phyloP scores from a whole-genome alignment of 2,113 vertebrate genomes.

The Dipodomys spectabilis region DNA sequence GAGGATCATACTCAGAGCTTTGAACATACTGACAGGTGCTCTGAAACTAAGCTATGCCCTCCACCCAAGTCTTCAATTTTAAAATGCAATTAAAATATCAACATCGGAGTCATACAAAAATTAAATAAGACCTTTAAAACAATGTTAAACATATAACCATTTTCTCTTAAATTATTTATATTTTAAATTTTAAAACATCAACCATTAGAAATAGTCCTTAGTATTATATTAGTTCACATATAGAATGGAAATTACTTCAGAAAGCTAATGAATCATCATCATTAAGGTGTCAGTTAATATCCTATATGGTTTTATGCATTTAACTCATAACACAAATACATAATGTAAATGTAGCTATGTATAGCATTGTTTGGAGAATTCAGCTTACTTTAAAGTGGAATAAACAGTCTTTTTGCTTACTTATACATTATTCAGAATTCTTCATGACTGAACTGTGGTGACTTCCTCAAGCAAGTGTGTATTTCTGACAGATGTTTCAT shows the following conservation, averaged over 20 bases:
- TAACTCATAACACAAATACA: background rate
- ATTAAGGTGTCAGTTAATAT: background rate
- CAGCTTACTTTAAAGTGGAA: conserved; percentile 21
- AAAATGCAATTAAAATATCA: too few species aligned
- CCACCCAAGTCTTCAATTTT: too few species aligned
- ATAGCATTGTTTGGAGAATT: background rate
- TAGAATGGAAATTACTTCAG: too few species aligned
- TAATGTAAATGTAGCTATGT: background rate
- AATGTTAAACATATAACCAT: too few species aligned
- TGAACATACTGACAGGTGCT: background rate
- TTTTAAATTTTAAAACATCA: background rate
- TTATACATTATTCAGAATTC: background rate
- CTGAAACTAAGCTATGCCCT: too few species aligned
- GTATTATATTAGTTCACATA: too few species aligned
- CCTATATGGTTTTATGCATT: background rate
- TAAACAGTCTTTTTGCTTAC: background rate
- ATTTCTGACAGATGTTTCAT: conserved; percentile 70
- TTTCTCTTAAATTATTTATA: too few species aligned
- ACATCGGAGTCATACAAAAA: too few species aligned
- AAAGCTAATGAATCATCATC: too few species aligned
- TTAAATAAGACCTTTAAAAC: background rate
- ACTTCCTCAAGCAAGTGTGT: conserved; percentile 55
- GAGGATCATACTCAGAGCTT: background rate
- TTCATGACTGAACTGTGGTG: conserved; percentile 37
- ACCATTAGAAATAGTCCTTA: background rate